Evolutionary conservation across 2,113 vertebrate species (phyloP).

Genomic region (Clarias macrocephalus): DNA sequence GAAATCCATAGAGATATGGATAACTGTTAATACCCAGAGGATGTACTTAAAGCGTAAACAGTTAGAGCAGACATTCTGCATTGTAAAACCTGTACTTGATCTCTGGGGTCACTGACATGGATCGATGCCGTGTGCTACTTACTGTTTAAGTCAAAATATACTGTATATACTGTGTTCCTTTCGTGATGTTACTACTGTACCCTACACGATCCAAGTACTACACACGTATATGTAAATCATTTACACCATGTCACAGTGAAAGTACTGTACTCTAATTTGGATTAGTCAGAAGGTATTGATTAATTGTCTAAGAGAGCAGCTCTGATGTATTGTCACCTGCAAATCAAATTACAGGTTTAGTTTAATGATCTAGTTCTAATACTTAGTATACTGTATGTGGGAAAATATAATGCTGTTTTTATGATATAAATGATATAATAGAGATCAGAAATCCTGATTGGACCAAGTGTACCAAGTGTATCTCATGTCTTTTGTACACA

Average conservation of each 20-base stretch:
- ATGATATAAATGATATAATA: too few relatives aligned
- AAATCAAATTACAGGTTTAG: neutral
- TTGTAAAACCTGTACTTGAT: neutral
- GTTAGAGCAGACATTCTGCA: neutral
- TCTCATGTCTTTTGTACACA: too few relatives aligned
- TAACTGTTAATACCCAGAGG: neutral
- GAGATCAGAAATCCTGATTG: too few relatives aligned
- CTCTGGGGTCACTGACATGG: neutral
- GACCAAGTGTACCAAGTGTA: too few relatives aligned
- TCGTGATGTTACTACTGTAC: too few relatives aligned
- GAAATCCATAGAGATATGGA: neutral
- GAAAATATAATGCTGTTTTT: too few relatives aligned
- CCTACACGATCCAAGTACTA: neutral
- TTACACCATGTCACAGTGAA: neutral
- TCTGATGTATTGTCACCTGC: neutral
- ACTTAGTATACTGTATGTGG: too few relatives aligned
- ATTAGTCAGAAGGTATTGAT: neutral
- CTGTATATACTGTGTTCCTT: too few relatives aligned
- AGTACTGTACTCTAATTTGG: neutral
- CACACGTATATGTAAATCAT: neutral
- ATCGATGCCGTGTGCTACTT: neutral
- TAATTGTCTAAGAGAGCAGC: neutral
- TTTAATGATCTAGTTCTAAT: neutral
- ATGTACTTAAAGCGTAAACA: neutral
- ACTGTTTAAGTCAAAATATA: neutral